Evolutionary conservation across 92 coral and sea anemone species (phyloP), one percentile per base, ranked within the genome.

Genomic region (Phymanthus crucifer): DNA sequence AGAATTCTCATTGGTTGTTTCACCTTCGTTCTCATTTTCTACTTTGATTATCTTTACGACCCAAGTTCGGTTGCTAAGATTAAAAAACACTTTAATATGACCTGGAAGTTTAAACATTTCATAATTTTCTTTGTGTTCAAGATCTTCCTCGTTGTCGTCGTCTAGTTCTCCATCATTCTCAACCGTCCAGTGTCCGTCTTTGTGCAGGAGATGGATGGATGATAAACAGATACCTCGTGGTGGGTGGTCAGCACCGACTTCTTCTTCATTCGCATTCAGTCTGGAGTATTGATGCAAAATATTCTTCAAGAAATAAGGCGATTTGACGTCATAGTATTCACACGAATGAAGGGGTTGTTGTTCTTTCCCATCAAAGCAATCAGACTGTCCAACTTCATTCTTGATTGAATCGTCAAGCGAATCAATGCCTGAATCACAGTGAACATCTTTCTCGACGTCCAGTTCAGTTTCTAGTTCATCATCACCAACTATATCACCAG

Each of bases 231-330:
- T 65, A 21, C 26, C 64, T 58, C 32, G 52, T 0, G 86, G 79
- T 23, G 86, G 86, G 4, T 14, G 29, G 6, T 18, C 79, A n/a
- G 10, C 50, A 14, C 78, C 78, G 24, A 82, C 79, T 26, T 82
- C 86, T 82, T 73, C 86, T 66, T 82, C 80, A 19, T 71, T 68
- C 9, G 18, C 66, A 21, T 21, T 61, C 23, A 74, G 21, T 29
- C 86, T 73, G 1, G 73, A 24, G n/a, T 74, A 82, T 58, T 82
- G 86, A 17, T 73, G 33, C 26, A 82, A 40, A 18, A 82, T 74
- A 50, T 48, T 17, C 66, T 74, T 61, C 23, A 82, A 36, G 11
- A 64, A 9, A 32, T 40, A 73, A 3, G 86, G 79, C 29, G 80
- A 48, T 40, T 45, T 46, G 6, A 82, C 74, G 1, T 6, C 36